Conservation (phyloP, 2,113 vertebrate species). For the Petromus typicus region DNA sequence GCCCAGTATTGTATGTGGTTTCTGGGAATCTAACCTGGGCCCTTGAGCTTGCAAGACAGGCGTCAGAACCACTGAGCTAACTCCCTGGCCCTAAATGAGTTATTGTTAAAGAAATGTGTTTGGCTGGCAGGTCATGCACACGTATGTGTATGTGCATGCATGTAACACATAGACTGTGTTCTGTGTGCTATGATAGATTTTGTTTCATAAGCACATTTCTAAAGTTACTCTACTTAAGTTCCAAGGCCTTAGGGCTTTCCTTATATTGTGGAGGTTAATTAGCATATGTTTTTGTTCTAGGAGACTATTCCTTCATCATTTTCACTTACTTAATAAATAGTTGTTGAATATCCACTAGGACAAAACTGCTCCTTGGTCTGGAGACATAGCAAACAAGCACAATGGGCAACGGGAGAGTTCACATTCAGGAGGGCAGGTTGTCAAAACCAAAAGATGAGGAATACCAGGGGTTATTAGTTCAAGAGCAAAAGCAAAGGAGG, state of each 20-base stretch:
- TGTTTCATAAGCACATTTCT: slow-evolving; percentile 47
- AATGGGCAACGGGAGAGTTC: not conserved
- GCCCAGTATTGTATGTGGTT: too few species aligned
- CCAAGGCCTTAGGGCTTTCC: slow-evolving; percentile 54
- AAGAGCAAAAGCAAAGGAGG: not conserved
- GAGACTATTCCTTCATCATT: slow-evolving; percentile 31
- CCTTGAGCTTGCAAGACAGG: too few species aligned
- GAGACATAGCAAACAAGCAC: not conserved
- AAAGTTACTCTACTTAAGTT: slow-evolving; percentile 4
- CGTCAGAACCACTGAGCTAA: too few species aligned
- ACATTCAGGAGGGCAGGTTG: slow-evolving; percentile 12
- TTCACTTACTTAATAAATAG: not conserved
- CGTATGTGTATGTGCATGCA: not conserved
- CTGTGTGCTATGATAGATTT: not conserved
- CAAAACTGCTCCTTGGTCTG: slow-evolving; percentile 43
- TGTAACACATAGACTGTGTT: not conserved
- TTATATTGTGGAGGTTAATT: slow-evolving; percentile 48
- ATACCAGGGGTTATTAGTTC: not conserved
- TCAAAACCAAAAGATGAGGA: not conserved
- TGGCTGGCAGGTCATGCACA: not conserved
- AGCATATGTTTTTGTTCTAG: not conserved
- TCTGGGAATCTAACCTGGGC: too few species aligned
- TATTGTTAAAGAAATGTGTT: slow-evolving; percentile 14
- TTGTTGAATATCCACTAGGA: not conserved
- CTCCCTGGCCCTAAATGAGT: too few species aligned